A percentile compares a stretch with the other conserved stretches of the same genome.
Conservation (phyloP, 1,140 invertebrate species). For the Mylabris phalerata region DNA sequence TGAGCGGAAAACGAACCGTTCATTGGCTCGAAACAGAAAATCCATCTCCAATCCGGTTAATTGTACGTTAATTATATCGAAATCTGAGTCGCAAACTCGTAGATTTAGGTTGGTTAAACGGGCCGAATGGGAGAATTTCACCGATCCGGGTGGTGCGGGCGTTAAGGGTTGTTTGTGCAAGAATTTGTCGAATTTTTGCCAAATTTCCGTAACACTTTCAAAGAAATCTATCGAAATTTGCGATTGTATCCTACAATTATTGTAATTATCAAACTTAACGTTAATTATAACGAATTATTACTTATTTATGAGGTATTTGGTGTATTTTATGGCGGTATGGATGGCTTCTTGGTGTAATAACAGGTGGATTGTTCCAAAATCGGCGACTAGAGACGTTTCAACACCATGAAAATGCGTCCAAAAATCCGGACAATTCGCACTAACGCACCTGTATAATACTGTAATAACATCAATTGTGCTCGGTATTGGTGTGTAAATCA, state of each 20-base stretch:
- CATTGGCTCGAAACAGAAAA: slow-evolving; percentile 72
- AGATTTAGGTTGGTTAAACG: slow-evolving; percentile 56
- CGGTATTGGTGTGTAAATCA: slow-evolving; percentile 54
- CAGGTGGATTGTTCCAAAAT: slow-evolving; percentile 56
- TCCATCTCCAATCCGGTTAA: slow-evolving; percentile 62
- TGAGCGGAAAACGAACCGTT: slow-evolving; percentile 64
- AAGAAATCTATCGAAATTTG: background rate
- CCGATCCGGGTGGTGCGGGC: slow-evolving; percentile 66
- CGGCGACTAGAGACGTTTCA: slow-evolving; percentile 68
- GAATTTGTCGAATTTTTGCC: slow-evolving; percentile 14
- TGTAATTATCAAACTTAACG: background rate
- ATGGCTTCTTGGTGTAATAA: slow-evolving; percentile 68
- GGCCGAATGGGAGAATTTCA: slow-evolving; percentile 70
- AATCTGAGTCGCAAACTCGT: slow-evolving; percentile 62
- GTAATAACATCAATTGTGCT: slow-evolving; percentile 57
- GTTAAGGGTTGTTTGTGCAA: slow-evolving; percentile 46
- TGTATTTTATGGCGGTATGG: slow-evolving; percentile 60
- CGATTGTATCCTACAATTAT: slow-evolving; percentile 11
- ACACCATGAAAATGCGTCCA: slow-evolving; percentile 72
- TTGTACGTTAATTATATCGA: slow-evolving; percentile 61
- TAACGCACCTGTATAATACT: slow-evolving; percentile 68
- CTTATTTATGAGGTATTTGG: slow-evolving; percentile 47
- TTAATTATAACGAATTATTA: slow-evolving; percentile 26
- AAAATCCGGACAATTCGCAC: slow-evolving; percentile 76
- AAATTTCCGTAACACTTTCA: background rate